phyloP scores from a whole-genome alignment of 2,797 vertebrate genomes.

The Chloroceryle inda region DNA sequence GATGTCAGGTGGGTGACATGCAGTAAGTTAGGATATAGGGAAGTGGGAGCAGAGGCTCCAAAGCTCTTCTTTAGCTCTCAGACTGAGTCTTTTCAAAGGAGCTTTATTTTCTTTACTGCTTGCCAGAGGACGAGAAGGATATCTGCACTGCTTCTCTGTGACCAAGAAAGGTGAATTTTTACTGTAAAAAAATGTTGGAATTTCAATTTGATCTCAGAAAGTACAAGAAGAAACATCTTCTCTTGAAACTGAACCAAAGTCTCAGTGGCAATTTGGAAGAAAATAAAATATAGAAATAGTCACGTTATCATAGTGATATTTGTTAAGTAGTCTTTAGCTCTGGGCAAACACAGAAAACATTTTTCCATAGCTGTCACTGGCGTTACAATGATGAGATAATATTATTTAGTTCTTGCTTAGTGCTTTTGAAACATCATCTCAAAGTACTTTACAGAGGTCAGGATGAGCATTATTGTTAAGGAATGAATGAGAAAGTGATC shows the following conservation, averaged over 20 bases:
- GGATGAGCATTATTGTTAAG: not conserved
- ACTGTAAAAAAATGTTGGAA: not conserved
- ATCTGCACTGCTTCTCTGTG: not conserved
- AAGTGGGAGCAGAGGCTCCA: not conserved
- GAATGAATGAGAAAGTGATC: not conserved
- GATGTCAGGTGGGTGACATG: fast-evolving
- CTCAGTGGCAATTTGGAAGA: not conserved
- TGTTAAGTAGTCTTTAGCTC: constrained; percentile 30
- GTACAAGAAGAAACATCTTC: not conserved
- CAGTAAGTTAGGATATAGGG: not conserved
- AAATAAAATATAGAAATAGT: constrained; percentile 15
- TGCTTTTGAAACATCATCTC: not conserved
- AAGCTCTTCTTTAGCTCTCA: not conserved
- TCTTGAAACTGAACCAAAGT: not conserved
- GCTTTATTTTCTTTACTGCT: not conserved
- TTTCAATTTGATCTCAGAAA: not conserved
- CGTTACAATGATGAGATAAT: constrained; percentile 15
- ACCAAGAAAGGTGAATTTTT: not conserved
- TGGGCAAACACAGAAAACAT: not conserved
- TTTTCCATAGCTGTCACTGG: not conserved
- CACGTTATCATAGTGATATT: constrained; percentile 11
- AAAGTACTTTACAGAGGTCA: constrained; percentile 15
- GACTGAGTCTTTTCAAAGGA: not conserved
- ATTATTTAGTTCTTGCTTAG: constrained; percentile 32
- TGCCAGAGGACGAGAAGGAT: not conserved